These are phyloP conservation scores for Hemithea aestivaria DNA, from an alignment of 2,888 invertebrate genomes.

Conservation along the genomic window DNA sequence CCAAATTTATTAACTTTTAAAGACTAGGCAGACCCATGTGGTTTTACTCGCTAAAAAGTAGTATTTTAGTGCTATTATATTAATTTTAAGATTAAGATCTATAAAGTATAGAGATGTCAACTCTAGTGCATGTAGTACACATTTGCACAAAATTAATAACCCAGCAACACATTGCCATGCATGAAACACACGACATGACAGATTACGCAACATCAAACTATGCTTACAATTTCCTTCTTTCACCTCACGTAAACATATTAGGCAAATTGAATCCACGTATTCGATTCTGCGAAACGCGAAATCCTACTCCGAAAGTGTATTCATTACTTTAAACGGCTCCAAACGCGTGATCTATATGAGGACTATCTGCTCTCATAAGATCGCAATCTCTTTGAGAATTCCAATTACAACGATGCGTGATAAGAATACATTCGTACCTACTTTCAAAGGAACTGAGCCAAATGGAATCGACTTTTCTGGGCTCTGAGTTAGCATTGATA, in stretches of 20 bases:
- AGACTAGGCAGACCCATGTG: no score
- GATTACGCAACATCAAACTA: no score
- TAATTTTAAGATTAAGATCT: no score
- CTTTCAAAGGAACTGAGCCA: constrained; percentile 10
- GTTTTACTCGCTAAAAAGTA: no score
- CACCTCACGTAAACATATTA: constrained; percentile 20
- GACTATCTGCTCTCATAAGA: constrained; percentile 54
- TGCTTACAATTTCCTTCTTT: constrained; percentile 1
- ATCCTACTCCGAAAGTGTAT: constrained; percentile 23
- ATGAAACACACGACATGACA: no score
- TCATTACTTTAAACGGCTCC: constrained; percentile 39
- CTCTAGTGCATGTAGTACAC: no score
- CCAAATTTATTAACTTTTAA: no score
- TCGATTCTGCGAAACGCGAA: constrained; percentile 14
- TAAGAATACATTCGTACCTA: constrained; percentile 36
- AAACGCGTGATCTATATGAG: constrained; percentile 53
- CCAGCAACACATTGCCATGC: no score
- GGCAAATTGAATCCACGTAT: constrained; percentile 20
- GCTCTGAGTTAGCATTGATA: no score
- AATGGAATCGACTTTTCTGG: constrained; percentile 2
- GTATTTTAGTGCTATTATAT: no score
- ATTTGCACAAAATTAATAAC: no score
- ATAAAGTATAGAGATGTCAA: no score
- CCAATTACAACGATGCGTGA: constrained; percentile 63
- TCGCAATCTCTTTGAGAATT: constrained; percentile 62